A percentile compares a stretch with the other conserved stretches of the same genome.
phyloP scores from a whole-genome alignment of 2,888 invertebrate species.

The Cheilosia impressa region DNA sequence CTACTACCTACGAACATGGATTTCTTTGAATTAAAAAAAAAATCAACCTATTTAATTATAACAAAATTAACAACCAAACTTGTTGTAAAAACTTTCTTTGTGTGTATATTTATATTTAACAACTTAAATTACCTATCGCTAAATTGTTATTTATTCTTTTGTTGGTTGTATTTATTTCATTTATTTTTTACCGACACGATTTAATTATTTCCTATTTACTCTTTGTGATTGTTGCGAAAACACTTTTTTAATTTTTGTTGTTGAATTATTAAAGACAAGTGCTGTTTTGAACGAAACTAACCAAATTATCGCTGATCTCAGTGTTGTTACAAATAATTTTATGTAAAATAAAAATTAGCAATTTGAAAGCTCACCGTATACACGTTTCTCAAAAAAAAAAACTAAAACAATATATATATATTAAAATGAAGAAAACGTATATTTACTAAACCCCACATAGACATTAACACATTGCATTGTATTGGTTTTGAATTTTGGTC shows the following conservation, averaged over 20 bases:
- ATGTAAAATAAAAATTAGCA: constrained; percentile 79
- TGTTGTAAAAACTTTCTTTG: constrained; percentile 69
- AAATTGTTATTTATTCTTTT: constrained; percentile 60
- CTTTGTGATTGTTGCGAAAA: constrained; percentile 44
- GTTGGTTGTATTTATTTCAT: constrained; percentile 39
- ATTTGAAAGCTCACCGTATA: constrained; percentile 56
- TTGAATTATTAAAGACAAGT: constrained; percentile 58
- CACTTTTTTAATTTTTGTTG: constrained; percentile 62
- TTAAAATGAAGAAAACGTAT: not conserved
- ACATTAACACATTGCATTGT: constrained; percentile 41
- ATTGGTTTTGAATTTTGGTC: constrained; percentile 20
- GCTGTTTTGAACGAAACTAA: constrained; percentile 82
- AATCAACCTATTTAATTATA: constrained; percentile 53
- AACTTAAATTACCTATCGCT: constrained; percentile 60
- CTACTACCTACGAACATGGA: constrained; percentile 65
- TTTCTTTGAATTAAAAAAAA: constrained; percentile 57
- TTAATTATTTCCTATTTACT: constrained; percentile 77
- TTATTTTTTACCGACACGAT: constrained; percentile 64
- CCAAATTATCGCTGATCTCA: constrained; percentile 82
- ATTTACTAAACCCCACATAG: constrained; percentile 54
- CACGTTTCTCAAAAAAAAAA: constrained; percentile 12
- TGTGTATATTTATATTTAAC: constrained; percentile 64
- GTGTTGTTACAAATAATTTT: constrained; percentile 83
- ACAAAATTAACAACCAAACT: constrained; percentile 58
- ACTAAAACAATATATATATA: constrained; percentile 1